These are phyloP conservation scores for Clytia hemisphaerica DNA, from an alignment of 30 jellyfish, hydroid and myxozoan genomes.

Conservation along the genomic window DNA sequence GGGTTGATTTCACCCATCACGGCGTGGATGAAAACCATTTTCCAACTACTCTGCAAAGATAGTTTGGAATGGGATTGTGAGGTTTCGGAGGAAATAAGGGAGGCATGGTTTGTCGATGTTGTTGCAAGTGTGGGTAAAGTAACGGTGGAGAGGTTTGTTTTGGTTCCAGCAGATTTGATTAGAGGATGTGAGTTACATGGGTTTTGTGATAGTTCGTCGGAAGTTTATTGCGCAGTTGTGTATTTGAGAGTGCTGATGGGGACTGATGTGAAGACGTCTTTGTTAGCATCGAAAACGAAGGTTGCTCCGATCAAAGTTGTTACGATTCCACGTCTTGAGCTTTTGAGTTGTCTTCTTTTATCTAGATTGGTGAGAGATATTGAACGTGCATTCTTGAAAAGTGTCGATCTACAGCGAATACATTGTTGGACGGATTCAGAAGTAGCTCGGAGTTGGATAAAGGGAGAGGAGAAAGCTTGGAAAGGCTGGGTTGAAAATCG, in stretches of 20 bases:
- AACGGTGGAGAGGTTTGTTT: too few relatives aligned
- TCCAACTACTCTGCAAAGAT: too few relatives aligned
- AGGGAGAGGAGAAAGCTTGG: conserved; percentile 42
- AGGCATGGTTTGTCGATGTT: too few relatives aligned
- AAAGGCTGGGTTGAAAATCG: conserved; percentile 30
- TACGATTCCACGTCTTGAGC: conserved; percentile 60
- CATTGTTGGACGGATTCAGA: conserved; percentile 58
- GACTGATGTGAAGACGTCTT: conserved; percentile 29
- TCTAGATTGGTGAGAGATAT: conserved; percentile 34
- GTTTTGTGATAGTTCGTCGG: conserved; percentile 52
- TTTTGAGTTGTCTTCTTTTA: conserved; percentile 49
- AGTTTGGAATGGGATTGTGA: too few relatives aligned
- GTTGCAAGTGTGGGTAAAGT: too few relatives aligned
- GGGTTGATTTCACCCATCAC: too few relatives aligned
- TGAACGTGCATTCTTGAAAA: conserved; percentile 17
- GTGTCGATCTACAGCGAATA: conserved; percentile 12
- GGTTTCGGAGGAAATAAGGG: too few relatives aligned
- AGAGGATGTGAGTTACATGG: conserved; percentile 74
- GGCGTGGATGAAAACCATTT: too few relatives aligned
- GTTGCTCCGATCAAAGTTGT: conserved; percentile 52
- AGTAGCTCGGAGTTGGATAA: conserved; percentile 62
- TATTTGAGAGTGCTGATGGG: conserved; percentile 39
- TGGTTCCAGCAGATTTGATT: too few relatives aligned
- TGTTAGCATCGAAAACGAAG: conserved; percentile 58
- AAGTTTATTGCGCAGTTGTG: conserved; percentile 55